Evolutionary conservation across 2,113 vertebrate species (phyloP).

Genomic region (pig (Sus scrofa)): T2T-Sscrofa CM000812.6:58706001-58706500

Average conservation of each 20-base stretch:
- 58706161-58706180: slow-evolving; percentile 67
- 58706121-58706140: slow-evolving; percentile 64
- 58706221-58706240: slow-evolving; percentile 55
- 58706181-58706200: slow-evolving; percentile 71
- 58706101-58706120: slow-evolving; percentile 66
- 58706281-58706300: slow-evolving; percentile 51
- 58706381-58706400: slow-evolving; percentile 63
- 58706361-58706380: slow-evolving; percentile 71
- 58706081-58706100: slow-evolving; percentile 64
- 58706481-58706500: slow-evolving; percentile 15
- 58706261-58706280: slow-evolving; percentile 71
- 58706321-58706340: slow-evolving; percentile 65
- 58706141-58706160: slow-evolving; percentile 70
- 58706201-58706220: slow-evolving; percentile 45
- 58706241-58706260: slow-evolving; percentile 59
- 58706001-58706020: slow-evolving; percentile 39
- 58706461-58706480: slow-evolving; percentile 57
- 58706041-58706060: slow-evolving; percentile 68
- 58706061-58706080: slow-evolving; percentile 62
- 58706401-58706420: slow-evolving; percentile 59
- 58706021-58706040: slow-evolving; percentile 53
- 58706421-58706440: slow-evolving; percentile 17
- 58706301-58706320: slow-evolving; percentile 35
- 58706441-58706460: slow-evolving; percentile 65
- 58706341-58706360: slow-evolving; percentile 69